Evolutionary conservation across 2,888 invertebrate species (phyloP).

Genomic region (Tetrapedia diversipes): DNA sequence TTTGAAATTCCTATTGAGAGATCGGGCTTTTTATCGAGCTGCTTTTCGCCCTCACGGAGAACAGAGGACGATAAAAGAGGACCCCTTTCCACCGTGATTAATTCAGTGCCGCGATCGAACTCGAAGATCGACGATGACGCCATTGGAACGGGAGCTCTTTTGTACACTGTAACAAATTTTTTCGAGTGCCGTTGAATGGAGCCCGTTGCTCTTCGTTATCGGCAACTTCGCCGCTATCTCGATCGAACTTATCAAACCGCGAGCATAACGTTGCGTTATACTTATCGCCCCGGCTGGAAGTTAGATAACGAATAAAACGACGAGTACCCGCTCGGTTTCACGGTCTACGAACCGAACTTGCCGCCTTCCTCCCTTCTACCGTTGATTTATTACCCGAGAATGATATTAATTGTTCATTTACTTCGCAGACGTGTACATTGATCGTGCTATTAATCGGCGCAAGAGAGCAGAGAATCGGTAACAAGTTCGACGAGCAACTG

Average conservation of each 20-base stretch:
- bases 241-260: slow-evolving; percentile 61
- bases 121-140: slow-evolving; percentile 11
- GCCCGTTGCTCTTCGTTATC: slow-evolving; percentile 33
- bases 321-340: background rate
- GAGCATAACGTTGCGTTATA: slow-evolving; percentile 32
- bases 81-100: slow-evolving; percentile 32
- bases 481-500: background rate
- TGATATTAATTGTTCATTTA: slow-evolving; percentile 7
- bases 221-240: slow-evolving; percentile 42
- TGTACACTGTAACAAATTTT: slow-evolving; percentile 25
- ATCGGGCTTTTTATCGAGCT: slow-evolving; percentile 48
- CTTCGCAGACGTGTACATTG: background rate
- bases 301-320: slow-evolving; percentile 37
- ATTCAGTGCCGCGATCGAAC: slow-evolving; percentile 39
- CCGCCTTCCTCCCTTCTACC: background rate
- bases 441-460: background rate
- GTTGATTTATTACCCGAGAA: background rate
- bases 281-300: slow-evolving; percentile 51
- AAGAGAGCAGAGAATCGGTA: background rate
- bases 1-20: slow-evolving; percentile 57
- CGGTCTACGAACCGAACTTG: slow-evolving; percentile 5
- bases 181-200: slow-evolving; percentile 23
- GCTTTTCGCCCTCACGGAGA: slow-evolving; percentile 20
- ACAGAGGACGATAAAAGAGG: slow-evolving; percentile 40
- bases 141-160: background rate